phyloP scores from a whole-genome alignment of 1,140 invertebrate species.

The Centruroides vittatus region DNA sequence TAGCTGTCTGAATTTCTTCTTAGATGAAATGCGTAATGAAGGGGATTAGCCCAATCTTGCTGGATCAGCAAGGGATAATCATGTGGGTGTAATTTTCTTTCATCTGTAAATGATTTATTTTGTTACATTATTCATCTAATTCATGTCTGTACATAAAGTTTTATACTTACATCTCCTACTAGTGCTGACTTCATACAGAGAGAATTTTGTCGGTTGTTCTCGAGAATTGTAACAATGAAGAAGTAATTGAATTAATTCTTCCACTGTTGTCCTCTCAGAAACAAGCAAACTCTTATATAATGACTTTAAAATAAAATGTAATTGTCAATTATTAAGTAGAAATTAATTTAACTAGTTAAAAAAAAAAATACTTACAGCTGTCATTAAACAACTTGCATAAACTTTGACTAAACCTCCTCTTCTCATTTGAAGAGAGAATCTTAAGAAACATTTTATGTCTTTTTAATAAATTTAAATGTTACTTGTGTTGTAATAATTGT shows the following conservation, averaged over 20 bases:
- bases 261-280: conserved; percentile 74
- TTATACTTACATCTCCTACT: conserved; percentile 20
- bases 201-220: conserved; percentile 69
- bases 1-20: conserved; percentile 20
- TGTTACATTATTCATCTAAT: neutral
- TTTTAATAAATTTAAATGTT: neutral
- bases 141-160: neutral
- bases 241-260: conserved; percentile 70
- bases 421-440: conserved; percentile 69
- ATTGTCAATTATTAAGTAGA: neutral
- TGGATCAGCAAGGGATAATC: conserved; percentile 71
- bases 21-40: conserved; percentile 26
- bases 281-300: conserved; percentile 84
- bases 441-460: conserved; percentile 26
- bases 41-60: conserved; percentile 45
- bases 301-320: conserved; percentile 38
- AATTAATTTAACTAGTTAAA: neutral
- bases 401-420: conserved; percentile 75
- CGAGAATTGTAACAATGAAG: conserved; percentile 69
- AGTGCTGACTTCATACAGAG: conserved; percentile 58
- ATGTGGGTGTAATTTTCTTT: conserved; percentile 69
- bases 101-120: conserved; percentile 30
- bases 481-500: conserved; percentile 8
- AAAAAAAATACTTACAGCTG: conserved; percentile 42
- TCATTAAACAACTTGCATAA: conserved; percentile 75